Evolutionary conservation across 2,888 invertebrate species (phyloP).

Genomic region (Leptodirus hochenwartii): DNA sequence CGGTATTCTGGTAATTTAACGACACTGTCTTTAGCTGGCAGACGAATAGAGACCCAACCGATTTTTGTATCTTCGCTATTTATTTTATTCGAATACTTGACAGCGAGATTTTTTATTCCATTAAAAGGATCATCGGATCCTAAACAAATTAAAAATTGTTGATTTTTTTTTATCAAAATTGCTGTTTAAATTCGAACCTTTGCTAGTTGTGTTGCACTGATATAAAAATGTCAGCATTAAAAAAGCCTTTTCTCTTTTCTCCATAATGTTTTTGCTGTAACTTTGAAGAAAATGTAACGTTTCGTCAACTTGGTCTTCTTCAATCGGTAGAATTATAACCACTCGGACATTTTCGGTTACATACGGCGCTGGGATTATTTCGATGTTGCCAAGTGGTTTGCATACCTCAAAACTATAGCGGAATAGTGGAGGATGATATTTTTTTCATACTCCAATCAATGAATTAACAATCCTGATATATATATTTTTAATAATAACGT

Average conservation of each 20-base stretch:
- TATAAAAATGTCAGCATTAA: conserved; percentile 57
- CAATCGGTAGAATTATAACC: conserved; percentile 54
- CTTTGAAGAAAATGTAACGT: conserved; percentile 49
- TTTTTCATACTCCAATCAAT: too few relatives aligned
- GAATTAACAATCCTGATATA: too few relatives aligned
- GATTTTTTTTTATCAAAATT: too few relatives aligned
- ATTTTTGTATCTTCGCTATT: conserved; percentile 48
- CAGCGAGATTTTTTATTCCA: conserved; percentile 41
- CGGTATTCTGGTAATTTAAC: conserved; percentile 23
- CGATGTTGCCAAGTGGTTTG: conserved; percentile 71
- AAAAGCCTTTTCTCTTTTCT: conserved; percentile 60
- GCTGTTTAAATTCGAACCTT: too few relatives aligned
- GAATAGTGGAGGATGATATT: conserved; percentile 3
- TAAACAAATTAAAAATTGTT: too few relatives aligned
- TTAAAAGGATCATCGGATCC: conserved; percentile 20
- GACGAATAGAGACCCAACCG: conserved; percentile 47
- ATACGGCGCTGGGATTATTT: conserved; percentile 83
- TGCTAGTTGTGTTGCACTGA: conserved; percentile 40
- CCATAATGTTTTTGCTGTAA: conserved; percentile 46
- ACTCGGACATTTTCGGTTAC: conserved; percentile 85
- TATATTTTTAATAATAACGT: too few relatives aligned
- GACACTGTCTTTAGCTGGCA: conserved; percentile 19
- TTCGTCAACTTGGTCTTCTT: conserved; percentile 33
- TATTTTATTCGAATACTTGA: conserved; percentile 42
- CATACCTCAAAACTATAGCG: conserved; percentile 51